Conservation (phyloP, 2,888 invertebrate genomes). For the Magallana nippona region DNA sequence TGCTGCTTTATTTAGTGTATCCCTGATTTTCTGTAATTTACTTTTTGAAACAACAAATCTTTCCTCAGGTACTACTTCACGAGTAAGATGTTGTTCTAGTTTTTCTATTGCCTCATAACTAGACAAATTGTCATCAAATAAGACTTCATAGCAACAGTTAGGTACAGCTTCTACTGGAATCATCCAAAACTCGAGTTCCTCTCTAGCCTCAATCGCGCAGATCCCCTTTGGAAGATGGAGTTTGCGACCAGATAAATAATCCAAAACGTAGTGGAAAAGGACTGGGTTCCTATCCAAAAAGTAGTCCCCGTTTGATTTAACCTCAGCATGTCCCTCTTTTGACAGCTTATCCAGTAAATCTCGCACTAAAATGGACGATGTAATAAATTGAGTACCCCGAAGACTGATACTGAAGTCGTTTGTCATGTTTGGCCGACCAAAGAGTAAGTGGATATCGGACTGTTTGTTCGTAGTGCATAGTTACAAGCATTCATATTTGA, state of each 20-base stretch:
- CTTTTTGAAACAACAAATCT: too few relatives aligned
- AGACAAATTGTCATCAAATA: constrained; percentile 3
- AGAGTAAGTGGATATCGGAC: too few relatives aligned
- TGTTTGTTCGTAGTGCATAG: too few relatives aligned
- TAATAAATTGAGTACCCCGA: neutral
- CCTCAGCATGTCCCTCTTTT: neutral
- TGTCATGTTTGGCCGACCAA: too few relatives aligned
- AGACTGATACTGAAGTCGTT: neutral
- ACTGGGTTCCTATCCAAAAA: constrained; percentile 20
- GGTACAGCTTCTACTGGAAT: neutral
- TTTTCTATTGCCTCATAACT: constrained; percentile 6
- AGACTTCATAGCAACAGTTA: constrained; percentile 10
- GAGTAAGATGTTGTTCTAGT: neutral
- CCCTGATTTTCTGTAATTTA: neutral
- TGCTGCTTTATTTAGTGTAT: neutral
- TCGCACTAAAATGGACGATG: neutral
- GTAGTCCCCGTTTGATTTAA: neutral
- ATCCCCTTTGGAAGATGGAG: constrained; percentile 2
- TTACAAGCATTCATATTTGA: too few relatives aligned
- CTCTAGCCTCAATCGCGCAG: constrained; percentile 17
- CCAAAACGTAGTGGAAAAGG: constrained; percentile 21
- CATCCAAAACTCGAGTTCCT: constrained; percentile 32
- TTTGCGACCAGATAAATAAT: constrained; percentile 2
- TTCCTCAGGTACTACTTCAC: neutral
- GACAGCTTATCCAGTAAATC: neutral